These are phyloP conservation scores for Ceratothoa steindachneri DNA, from an alignment of 2,888 invertebrate species.

Conservation along the genomic window DNA sequence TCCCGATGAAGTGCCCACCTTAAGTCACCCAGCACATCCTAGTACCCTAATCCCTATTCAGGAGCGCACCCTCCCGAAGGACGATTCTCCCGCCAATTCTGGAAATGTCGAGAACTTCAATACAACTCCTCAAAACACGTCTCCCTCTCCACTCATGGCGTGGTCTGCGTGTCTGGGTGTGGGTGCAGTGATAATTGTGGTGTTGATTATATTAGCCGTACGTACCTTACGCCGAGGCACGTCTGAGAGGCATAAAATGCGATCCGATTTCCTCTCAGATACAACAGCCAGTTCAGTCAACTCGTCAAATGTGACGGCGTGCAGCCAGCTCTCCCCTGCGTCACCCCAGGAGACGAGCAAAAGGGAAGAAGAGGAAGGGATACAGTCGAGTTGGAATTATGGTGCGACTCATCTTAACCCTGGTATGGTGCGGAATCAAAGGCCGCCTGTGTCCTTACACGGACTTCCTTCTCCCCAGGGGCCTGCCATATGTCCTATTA, in stretches of 20 bases:
- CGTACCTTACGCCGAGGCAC: neutral
- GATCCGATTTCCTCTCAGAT: neutral
- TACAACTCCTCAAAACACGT: neutral
- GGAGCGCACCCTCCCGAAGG: too few relatives aligned
- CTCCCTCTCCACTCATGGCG: neutral
- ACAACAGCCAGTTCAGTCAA: neutral
- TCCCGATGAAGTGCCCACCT: neutral
- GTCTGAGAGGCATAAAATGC: neutral
- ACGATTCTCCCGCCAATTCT: neutral
- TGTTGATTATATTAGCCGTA: neutral
- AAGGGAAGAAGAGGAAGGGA: neutral
- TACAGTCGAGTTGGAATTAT: neutral
- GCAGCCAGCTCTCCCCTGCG: neutral
- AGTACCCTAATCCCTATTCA: neutral
- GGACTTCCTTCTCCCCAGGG: neutral
- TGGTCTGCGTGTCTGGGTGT: slow-evolving; percentile 1
- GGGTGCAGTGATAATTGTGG: neutral
- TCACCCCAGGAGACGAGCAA: too few relatives aligned
- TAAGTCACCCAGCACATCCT: too few relatives aligned
- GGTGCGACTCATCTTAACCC: neutral
- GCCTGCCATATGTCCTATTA: neutral
- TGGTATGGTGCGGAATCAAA: neutral
- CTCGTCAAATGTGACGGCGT: neutral
- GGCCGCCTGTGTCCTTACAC: neutral
- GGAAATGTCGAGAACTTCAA: neutral